Evolutionary conservation across 1,140 invertebrate species (phyloP), one percentile per base, ranked within the genome.

Genomic region (Antheraea mylitta): DNA sequence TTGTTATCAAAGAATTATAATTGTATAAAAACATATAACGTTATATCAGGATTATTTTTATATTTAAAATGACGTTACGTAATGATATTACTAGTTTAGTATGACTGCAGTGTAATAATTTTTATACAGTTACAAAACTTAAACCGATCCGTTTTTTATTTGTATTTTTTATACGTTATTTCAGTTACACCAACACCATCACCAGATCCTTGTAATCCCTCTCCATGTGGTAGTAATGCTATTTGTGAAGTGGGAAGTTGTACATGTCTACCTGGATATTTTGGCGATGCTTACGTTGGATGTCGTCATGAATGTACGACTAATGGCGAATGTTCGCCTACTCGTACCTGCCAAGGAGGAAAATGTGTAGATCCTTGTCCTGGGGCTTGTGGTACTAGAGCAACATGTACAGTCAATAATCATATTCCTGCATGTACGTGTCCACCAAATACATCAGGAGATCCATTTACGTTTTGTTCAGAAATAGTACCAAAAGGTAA

Each of bases 331-430:
- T 96, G 95, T 89, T 85, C 94, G 6, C 92, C 93, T 53, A 93
- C 95, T 66, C 93, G 91, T 77, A 94, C 96, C 3, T 97, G 97
- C 76, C 94, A 96, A 18, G 94, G 94, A 71, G 95, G 95, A 75
- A 96, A 95, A 92, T 97, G 96, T 82, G 85, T 93, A 38, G 96
- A 97, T 86, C 96, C 96, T 18, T 97, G 96, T 81, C 92, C 92
- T 18, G 95, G 94, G 67, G 94, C 94, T 19, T 97, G 96, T 87
- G 96, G 96, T 0, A 92, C 94, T 64, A 94, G 94, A 80, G 95
- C 96, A 18, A 84, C 93, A 66, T 97, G 96, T 80, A 92, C 93
- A 30, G 95, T 96, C 0, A 93, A 94, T 64, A 96, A 96, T 79
- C 96, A 97, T 79, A 94, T 95, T 36, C 95, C 96, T 11, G 95